Conservation (phyloP, 2,888 invertebrate species). For the Erynnis tages region DNA sequence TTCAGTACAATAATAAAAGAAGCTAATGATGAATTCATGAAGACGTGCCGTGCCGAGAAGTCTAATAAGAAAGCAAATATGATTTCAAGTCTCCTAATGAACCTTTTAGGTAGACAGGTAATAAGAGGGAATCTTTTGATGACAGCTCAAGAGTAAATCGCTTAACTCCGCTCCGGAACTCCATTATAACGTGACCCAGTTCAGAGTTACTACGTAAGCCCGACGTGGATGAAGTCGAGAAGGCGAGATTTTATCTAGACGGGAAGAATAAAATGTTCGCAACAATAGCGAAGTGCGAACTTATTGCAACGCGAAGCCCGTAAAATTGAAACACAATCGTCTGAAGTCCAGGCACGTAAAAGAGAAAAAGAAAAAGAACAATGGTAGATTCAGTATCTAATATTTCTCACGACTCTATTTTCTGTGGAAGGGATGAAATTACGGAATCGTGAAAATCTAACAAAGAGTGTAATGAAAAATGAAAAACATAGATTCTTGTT, state of each 20-base stretch:
- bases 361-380: conserved; percentile 18
- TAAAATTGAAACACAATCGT: conserved; percentile 6
- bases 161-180: conserved; percentile 16
- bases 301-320: conserved; percentile 8
- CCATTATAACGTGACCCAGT: conserved; percentile 30
- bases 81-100: neutral
- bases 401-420: conserved; percentile 4
- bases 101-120: conserved; percentile 2
- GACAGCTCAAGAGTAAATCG: conserved; percentile 20
- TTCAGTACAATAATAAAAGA: neutral
- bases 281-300: neutral
- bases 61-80: too few relatives aligned
- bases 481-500: too few relatives aligned
- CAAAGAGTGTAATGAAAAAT: too few relatives aligned
- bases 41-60: neutral
- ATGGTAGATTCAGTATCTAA: neutral
- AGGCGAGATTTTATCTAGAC: conserved; percentile 4
- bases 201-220: conserved; percentile 17
- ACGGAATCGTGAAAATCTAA: conserved; percentile 2
- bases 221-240: conserved; percentile 6
- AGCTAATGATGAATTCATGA: neutral
- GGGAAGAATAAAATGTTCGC: neutral
- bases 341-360: conserved; percentile 15
- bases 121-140: conserved; percentile 14
- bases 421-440: neutral